These are phyloP conservation scores for Ammospiza nelsoni DNA, from an alignment of 2,113 vertebrate genomes.

Conservation along the genomic window DNA sequence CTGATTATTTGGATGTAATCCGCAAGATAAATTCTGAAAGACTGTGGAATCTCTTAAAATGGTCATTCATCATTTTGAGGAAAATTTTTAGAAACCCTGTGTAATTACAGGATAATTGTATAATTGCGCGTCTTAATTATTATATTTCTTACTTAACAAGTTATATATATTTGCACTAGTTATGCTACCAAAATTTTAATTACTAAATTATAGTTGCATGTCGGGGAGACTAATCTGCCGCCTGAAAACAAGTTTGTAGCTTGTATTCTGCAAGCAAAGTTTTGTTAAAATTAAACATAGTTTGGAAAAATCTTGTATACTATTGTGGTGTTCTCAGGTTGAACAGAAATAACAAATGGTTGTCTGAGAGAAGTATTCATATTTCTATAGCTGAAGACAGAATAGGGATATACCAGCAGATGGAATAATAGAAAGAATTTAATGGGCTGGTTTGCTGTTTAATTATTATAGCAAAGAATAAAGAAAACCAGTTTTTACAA, in stretches of 20 bases:
- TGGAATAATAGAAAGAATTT: background rate
- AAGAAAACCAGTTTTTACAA: background rate
- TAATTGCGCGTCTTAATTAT: conserved; percentile 61
- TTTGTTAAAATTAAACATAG: background rate
- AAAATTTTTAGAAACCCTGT: conserved; percentile 13
- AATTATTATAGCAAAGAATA: background rate
- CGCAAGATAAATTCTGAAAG: background rate
- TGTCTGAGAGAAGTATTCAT: background rate
- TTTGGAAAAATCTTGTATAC: background rate
- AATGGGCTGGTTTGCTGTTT: background rate
- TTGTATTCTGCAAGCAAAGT: background rate
- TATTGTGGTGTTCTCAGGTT: background rate
- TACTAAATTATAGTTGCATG: conserved; percentile 3
- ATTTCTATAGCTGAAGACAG: background rate
- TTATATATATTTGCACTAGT: conserved; percentile 36
- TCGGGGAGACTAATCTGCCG: background rate
- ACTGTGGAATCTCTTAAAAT: background rate
- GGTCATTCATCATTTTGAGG: background rate
- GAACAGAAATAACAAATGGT: background rate
- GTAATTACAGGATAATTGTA: conserved; percentile 56
- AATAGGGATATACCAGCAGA: background rate
- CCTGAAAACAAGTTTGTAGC: background rate
- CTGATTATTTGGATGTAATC: background rate
- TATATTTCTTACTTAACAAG: conserved; percentile 9
- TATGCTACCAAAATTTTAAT: conserved; percentile 38